Evolutionary conservation across 2,113 vertebrate genomes (phyloP).

Genomic region (Trogon melanurus): DNA sequence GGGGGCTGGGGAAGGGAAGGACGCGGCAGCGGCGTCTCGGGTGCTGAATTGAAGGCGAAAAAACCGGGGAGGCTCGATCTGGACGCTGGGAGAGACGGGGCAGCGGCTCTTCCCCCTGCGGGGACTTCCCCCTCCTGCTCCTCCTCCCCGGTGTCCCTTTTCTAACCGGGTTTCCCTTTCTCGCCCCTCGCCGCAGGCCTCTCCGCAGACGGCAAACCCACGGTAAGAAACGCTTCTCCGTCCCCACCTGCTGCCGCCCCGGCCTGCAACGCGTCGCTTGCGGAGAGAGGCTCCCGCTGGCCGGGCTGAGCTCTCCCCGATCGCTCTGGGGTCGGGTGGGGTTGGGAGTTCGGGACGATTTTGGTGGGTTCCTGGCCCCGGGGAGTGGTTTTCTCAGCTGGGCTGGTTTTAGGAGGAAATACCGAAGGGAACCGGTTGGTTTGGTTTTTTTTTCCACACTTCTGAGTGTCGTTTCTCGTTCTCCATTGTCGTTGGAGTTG

Average conservation of each 20-base stretch:
- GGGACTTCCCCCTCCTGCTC: not conserved
- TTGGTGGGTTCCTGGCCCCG: not conserved
- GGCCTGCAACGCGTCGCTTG: not conserved
- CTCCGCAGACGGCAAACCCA: slow-evolving; percentile 70
- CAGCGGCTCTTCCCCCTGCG: too few species aligned
- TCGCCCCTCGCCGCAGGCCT: slow-evolving; percentile 45
- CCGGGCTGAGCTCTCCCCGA: not conserved
- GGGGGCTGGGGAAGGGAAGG: not conserved
- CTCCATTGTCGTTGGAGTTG: not conserved
- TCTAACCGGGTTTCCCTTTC: not conserved
- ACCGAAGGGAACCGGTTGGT: not conserved
- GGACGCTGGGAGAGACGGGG: too few species aligned
- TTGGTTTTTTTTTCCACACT: too few species aligned
- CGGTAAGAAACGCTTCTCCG: slow-evolving; percentile 61
- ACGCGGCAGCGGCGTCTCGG: too few species aligned
- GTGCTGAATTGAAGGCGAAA: too few species aligned
- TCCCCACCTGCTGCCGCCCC: not conserved
- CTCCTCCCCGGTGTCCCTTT: not conserved
- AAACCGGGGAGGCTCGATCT: too few species aligned
- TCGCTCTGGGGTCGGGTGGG: too few species aligned
- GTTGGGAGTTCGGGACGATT: too few species aligned
- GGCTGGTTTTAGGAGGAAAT: not conserved
- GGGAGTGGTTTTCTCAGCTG: not conserved
- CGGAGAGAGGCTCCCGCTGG: not conserved
- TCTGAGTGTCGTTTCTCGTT: not conserved